Evolutionary conservation across 2,888 invertebrate genomes (phyloP), one percentile per base, ranked within the genome.

Genomic region (Portevinia maculata): DNA sequence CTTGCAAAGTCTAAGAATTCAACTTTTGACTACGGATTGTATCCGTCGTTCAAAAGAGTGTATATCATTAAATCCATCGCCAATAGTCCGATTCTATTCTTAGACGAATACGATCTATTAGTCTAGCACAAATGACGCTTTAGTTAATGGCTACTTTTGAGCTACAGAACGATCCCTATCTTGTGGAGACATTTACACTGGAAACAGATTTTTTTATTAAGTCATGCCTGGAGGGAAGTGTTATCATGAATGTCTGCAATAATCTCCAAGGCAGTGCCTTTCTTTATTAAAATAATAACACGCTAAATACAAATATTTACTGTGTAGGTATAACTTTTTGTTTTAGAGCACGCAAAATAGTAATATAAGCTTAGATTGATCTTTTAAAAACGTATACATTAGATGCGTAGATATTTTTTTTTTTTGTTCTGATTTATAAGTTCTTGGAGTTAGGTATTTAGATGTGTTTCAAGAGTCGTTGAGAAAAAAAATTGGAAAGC

Each of bases 91-190:
- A 74, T 24, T 24, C 5, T 3, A 24, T 24, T 5, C 24, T 48
- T 41, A 32, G 34, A 50, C 39, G 30, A 34, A 41, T 9, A 39
- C 53, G 39, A 30, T 30, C 39, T 28, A n/a, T 13, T 46, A 60
- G 60, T 30, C 34, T 19, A 39, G 78, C 78, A 73, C 73, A 79
- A 79, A 37, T 9, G 30, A 46, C 17, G 52, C 64, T 44, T 71
- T 44, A 7, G 28, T 41, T 44, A 19, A 15, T 8, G 53, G n/a
- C n/a, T 21, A 21, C 15, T 19, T 41, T n/a, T 8, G 7, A 6
- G n/a, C n/a, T n/a, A n/a, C n/a, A n/a, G n/a, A n/a, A n/a, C n/a
- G n/a, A n/a, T n/a, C n/a, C n/a, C n/a, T 46, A 46, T 32, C 19
- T 48, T 60, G 13, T 9, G 19, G 3, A 44, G 30, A 30, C n/a